Conservation (phyloP, 2,797 vertebrate species). For the Melanotaenia maccullochi region DNA sequence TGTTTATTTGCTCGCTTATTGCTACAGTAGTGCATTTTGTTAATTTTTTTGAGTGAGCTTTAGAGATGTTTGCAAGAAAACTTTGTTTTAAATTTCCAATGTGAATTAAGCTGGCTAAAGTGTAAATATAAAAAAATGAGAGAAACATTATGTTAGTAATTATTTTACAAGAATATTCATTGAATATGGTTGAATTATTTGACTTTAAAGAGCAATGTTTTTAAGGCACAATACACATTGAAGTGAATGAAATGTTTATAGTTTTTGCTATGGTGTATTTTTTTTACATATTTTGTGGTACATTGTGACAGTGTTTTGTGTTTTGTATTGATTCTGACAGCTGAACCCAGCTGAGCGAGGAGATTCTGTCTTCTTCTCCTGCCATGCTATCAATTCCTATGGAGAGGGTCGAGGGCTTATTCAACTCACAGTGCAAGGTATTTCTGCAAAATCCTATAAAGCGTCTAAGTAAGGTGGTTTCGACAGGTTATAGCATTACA, state of each 20-base stretch:
- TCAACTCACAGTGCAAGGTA: constrained; percentile 98
- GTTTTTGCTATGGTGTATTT: neutral
- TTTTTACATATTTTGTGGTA: neutral
- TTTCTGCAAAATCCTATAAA: neutral
- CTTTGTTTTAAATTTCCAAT: too few species aligned
- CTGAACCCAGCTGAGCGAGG: constrained; percentile 96
- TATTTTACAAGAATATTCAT: neutral
- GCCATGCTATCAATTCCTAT: constrained; percentile 97
- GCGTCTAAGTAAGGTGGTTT: neutral
- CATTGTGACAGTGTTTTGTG: constrained; percentile 6
- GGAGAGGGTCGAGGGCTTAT: constrained; percentile 96
- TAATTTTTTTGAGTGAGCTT: neutral
- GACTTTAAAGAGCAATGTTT: neutral
- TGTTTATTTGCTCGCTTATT: neutral
- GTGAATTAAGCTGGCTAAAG: too few species aligned
- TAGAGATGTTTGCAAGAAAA: neutral
- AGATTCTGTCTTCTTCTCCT: constrained; percentile 98
- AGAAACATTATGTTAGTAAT: too few species aligned
- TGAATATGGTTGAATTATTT: neutral
- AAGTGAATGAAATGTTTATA: neutral
- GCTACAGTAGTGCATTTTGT: neutral
- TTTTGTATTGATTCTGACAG: constrained; percentile 72
- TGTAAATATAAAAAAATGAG: too few species aligned
- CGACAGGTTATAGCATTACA: neutral
- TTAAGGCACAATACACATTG: neutral